Percentiles rank a stretch among this genome's conserved stretches.
Conservation (phyloP, 2,888 invertebrate species). For the Stenoptilia bipunctidactyla region DNA sequence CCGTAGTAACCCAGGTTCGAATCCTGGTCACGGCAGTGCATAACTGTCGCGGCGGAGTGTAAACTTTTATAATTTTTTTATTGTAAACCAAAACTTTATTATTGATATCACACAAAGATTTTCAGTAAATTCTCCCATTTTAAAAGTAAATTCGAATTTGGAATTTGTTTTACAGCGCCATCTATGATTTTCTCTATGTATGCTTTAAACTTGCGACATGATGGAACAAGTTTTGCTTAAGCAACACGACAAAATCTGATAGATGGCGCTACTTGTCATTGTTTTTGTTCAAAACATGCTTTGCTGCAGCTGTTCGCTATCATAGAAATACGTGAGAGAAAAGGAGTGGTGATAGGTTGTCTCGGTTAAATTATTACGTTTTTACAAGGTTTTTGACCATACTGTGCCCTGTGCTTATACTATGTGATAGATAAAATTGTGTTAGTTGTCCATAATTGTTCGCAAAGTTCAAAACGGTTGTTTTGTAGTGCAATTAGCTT, state of each 20-base stretch:
- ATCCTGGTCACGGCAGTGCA: slow-evolving; percentile 65
- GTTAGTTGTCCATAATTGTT: slow-evolving; percentile 44
- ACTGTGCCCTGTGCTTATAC: slow-evolving; percentile 33
- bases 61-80: no score
- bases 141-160: no score
- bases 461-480: slow-evolving; percentile 39
- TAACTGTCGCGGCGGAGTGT: slow-evolving; percentile 47
- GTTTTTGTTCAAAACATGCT: slow-evolving; percentile 60
- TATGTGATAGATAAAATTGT: slow-evolving; percentile 39
- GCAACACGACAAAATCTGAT: no score
- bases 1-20: slow-evolving; percentile 83
- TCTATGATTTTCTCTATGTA: no score
- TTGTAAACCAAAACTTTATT: no score
- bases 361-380: slow-evolving; percentile 55
- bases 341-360: slow-evolving; percentile 70
- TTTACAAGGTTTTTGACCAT: slow-evolving; percentile 53
- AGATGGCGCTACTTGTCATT: slow-evolving; percentile 55
- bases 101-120: no score
- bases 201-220: no score
- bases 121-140: no score
- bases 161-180: no score
- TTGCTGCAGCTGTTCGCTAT: slow-evolving; percentile 67
- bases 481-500: slow-evolving; percentile 51
- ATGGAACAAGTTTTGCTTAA: no score
- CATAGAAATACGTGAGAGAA: slow-evolving; percentile 67